phyloP scores from a whole-genome alignment of 2,888 invertebrate genomes.

The Xanthorhoe spadicearia region DNA sequence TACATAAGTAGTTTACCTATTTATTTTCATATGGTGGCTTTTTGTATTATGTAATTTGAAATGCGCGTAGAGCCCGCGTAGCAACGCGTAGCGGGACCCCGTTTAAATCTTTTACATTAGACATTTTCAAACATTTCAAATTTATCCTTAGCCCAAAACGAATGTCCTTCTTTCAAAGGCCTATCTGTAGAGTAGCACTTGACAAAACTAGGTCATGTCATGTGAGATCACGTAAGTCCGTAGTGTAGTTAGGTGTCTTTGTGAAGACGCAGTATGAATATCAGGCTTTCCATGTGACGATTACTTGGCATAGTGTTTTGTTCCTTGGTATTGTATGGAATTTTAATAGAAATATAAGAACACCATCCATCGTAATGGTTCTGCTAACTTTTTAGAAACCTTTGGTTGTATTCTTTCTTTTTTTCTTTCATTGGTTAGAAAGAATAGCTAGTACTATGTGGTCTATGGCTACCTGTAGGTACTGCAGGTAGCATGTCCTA shows the following conservation, averaged over 20 bases:
- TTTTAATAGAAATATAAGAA: conserved; percentile 36
- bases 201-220: background rate
- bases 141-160: background rate
- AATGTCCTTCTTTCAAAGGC: background rate
- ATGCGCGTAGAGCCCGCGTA: background rate
- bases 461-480: too few species aligned
- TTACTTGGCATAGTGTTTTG: conserved; percentile 38
- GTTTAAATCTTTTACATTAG: background rate
- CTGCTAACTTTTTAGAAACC: too few species aligned
- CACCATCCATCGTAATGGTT: too few species aligned
- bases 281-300: conserved; percentile 12
- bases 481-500: too few species aligned
- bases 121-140: background rate
- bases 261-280: conserved; percentile 1
- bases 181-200: too few species aligned
- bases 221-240: background rate
- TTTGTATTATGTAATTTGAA: too few species aligned
- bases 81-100: conserved; percentile 2
- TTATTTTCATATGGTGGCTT: too few species aligned
- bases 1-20: too few species aligned
- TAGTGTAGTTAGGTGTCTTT: background rate
- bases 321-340: conserved; percentile 51
- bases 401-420: too few species aligned
- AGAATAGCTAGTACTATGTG: too few species aligned
- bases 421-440: too few species aligned